Percentiles rank a stretch among this genome's conserved stretches.
These are phyloP conservation scores for Neopelma chrysocephalum DNA, from an alignment of 2,797 vertebrate species.

Conservation along the genomic window DNA sequence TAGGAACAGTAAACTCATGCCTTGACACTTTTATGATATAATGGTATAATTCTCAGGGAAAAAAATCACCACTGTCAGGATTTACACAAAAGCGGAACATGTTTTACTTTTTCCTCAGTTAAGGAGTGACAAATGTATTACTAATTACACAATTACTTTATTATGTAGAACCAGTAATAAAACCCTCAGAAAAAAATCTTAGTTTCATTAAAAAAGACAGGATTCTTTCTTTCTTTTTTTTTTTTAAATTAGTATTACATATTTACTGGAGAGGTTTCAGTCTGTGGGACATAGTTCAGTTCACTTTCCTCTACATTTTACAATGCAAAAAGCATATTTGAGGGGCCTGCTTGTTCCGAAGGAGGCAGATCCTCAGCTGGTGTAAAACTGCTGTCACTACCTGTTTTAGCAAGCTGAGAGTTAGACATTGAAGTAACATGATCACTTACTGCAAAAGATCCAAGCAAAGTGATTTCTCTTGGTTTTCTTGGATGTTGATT, in stretches of 20 bases:
- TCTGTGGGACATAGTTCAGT: neutral
- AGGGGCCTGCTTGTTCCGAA: neutral
- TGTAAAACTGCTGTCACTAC: neutral
- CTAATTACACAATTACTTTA: constrained; percentile 80
- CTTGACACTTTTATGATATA: constrained; percentile 85
- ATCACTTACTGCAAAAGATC: neutral
- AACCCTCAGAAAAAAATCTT: constrained; percentile 62
- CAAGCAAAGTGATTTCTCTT: neutral
- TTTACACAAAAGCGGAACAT: constrained; percentile 76
- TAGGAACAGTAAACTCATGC: constrained; percentile 80
- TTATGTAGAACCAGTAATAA: constrained; percentile 72
- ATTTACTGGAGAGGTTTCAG: neutral
- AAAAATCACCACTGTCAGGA: constrained; percentile 76
- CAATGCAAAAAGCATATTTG: neutral
- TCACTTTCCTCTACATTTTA: neutral
- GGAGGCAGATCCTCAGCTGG: neutral
- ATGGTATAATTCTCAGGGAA: constrained; percentile 79
- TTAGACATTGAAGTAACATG: neutral
- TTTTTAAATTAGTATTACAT: neutral
- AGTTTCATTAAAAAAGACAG: constrained; percentile 25
- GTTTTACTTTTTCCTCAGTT: constrained; percentile 65
- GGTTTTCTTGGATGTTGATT: neutral
- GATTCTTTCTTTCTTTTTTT: neutral
- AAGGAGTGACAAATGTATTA: constrained; percentile 78
- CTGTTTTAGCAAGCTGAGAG: neutral